A percentile compares a stretch with the other conserved stretches of the same genome.
These are phyloP conservation scores for Eulemur albifrons DNA, from an alignment of 2,797 vertebrate genomes.

Conservation along the genomic window DNA sequence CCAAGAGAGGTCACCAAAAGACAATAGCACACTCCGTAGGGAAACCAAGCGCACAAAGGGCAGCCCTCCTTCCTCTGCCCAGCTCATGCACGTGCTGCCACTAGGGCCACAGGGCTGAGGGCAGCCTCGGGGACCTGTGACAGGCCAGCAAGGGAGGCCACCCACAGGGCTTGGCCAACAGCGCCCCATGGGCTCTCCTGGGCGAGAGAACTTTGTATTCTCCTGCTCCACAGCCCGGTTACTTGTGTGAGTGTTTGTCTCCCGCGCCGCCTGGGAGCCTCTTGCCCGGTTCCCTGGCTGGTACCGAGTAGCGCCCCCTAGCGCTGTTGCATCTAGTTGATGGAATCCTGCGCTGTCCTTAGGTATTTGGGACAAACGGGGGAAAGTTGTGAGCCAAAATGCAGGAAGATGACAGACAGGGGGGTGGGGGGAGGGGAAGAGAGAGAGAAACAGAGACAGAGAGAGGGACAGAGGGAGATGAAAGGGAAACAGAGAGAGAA, in stretches of 20 bases:
- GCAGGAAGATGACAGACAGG: neutral
- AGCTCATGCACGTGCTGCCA: neutral
- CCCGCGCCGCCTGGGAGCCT: neutral
- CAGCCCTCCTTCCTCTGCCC: neutral
- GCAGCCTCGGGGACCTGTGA: neutral
- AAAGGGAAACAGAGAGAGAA: neutral
- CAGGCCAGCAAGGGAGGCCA: neutral
- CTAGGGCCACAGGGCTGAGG: neutral
- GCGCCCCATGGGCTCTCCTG: neutral
- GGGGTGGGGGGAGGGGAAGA: neutral
- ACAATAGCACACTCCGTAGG: neutral
- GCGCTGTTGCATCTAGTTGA: neutral
- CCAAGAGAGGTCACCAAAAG: neutral
- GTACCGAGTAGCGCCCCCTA: neutral
- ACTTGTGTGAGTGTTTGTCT: neutral
- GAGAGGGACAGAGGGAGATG: neutral
- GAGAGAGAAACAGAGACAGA: neutral
- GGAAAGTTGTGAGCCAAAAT: neutral
- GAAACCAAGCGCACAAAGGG: neutral
- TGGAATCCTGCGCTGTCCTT: neutral
- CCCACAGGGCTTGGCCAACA: neutral
- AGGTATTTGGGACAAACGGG: neutral
- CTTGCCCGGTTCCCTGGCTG: neutral
- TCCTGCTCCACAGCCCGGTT: neutral
- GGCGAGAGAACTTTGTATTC: neutral